A percentile compares a stretch with the other conserved stretches of the same genome.
phyloP scores from a whole-genome alignment of 2,888 invertebrate genomes.

The Clitarchus hookeri region DNA sequence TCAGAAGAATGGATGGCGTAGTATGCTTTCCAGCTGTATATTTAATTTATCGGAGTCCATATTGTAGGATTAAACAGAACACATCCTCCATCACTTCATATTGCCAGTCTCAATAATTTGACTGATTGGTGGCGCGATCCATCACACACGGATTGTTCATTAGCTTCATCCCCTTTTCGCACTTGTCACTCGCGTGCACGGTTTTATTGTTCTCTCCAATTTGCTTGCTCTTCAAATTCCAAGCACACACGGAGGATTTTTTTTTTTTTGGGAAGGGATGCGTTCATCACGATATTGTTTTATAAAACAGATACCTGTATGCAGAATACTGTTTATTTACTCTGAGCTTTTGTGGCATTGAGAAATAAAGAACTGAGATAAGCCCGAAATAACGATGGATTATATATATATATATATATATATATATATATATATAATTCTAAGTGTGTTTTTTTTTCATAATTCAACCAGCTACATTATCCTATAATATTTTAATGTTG shows the following conservation, averaged over 20 bases:
- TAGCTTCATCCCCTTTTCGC: neutral
- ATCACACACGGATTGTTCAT: constrained; percentile 6
- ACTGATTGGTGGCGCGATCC: constrained; percentile 7
- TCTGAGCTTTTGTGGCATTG: no score
- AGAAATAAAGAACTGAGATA: no score
- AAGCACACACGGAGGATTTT: neutral
- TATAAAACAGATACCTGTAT: no score
- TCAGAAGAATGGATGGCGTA: neutral
- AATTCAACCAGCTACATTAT: no score
- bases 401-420: no score
- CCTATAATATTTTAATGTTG: no score
- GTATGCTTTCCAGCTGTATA: neutral
- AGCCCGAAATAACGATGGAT: no score
- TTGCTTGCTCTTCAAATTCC: neutral
- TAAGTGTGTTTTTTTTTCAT: no score
- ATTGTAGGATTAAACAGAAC: neutral
- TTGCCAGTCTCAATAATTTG: constrained; percentile 14
- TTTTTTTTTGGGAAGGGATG: no score
- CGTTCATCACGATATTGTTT: no score
- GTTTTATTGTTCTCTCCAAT: neutral
- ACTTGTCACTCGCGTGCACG: neutral
- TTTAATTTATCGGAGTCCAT: neutral
- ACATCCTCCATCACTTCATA: neutral
- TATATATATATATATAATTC: no score
- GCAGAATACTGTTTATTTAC: no score